phyloP scores from a whole-genome alignment of 2,888 invertebrate genomes.

The Ischnura elegans region DNA sequence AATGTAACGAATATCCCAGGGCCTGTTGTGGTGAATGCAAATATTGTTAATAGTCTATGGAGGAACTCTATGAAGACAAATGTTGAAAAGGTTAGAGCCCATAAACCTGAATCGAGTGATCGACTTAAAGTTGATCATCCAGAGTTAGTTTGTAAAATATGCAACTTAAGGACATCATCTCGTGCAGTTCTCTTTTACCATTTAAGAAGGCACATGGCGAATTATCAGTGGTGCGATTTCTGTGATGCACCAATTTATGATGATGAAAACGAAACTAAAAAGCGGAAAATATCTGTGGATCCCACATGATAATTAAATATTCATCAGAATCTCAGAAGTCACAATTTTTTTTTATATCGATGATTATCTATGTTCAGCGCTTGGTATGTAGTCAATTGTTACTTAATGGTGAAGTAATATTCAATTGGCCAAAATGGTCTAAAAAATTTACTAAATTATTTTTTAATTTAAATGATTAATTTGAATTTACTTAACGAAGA shows the following conservation, averaged over 20 bases:
- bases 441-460: no score
- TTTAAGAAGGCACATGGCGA: constrained; percentile 49
- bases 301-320: not conserved
- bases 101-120: not conserved
- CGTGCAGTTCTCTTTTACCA: constrained; percentile 39
- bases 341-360: not conserved
- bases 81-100: not conserved
- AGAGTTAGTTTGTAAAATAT: not conserved
- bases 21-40: not conserved
- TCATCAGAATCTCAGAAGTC: not conserved
- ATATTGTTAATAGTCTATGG: not conserved
- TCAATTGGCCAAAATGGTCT: no score
- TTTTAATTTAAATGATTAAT: no score
- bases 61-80: not conserved
- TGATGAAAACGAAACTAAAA: not conserved
- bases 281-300: not conserved
- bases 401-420: no score
- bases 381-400: no score
- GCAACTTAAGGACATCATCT: not conserved
- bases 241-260: constrained; percentile 9
- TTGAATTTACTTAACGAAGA: no score
- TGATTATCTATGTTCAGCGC: not conserved
- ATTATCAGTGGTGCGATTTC: constrained; percentile 40
- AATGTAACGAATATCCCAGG: not conserved
- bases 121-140: not conserved